These are phyloP conservation scores for Dorcus parallelipipedus DNA, from an alignment of 2,888 invertebrate species.

Conservation along the genomic window DNA sequence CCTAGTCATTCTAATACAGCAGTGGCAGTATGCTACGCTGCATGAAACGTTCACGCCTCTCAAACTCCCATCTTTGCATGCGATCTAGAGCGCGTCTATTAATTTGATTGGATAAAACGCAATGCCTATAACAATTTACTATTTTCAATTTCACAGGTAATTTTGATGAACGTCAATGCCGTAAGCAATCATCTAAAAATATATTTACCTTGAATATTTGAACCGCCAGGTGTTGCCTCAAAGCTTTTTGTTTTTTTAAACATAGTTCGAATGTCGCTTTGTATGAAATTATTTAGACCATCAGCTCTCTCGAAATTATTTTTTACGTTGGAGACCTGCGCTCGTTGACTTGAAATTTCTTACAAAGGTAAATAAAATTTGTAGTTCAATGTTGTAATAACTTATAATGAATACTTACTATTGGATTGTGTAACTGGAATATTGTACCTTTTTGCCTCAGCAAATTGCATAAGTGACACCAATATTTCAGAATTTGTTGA, in stretches of 20 bases:
- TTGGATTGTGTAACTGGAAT: constrained; percentile 49
- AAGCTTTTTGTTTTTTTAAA: constrained; percentile 53
- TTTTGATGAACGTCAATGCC: neutral
- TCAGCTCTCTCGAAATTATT: constrained; percentile 22
- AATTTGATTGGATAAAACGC: no score
- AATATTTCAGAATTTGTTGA: constrained; percentile 51
- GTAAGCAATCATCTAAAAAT: neutral
- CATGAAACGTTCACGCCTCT: no score
- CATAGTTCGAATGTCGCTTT: constrained; percentile 57
- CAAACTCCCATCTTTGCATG: no score
- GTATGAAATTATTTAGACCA: constrained; percentile 44
- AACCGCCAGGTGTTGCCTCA: constrained; percentile 47
- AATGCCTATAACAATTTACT: neutral
- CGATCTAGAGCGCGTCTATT: no score
- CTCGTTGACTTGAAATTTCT: neutral
- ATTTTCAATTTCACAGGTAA: neutral
- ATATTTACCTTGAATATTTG: constrained; percentile 16
- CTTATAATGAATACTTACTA: constrained; percentile 37
- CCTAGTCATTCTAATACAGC: no score
- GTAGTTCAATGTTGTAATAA: neutral
- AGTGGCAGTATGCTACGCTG: no score
- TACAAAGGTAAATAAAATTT: constrained; percentile 5
- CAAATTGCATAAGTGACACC: constrained; percentile 50
- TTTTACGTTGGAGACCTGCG: constrained; percentile 15
- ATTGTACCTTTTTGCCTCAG: constrained; percentile 53